These are phyloP conservation scores for Popillia japonica DNA, from an alignment of 1,140 invertebrate species.

Conservation along the genomic window DNA sequence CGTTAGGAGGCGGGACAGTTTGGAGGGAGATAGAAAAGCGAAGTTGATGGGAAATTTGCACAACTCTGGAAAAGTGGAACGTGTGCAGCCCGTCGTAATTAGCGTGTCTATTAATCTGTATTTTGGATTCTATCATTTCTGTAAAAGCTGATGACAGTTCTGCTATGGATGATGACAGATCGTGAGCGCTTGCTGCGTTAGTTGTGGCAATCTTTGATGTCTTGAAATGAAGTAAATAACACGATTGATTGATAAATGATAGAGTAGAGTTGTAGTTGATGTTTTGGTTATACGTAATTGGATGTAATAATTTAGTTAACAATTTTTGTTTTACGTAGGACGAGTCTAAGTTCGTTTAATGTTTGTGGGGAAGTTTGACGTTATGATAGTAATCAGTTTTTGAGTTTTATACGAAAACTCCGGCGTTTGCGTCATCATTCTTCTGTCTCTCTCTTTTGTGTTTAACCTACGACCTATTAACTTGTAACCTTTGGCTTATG, in stretches of 20 bases:
- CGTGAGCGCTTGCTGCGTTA: not conserved
- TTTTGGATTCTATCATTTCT: not conserved
- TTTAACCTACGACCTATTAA: too few species aligned
- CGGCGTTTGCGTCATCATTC: too few species aligned
- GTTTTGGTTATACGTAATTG: too few species aligned
- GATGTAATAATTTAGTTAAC: too few species aligned
- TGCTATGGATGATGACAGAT: not conserved
- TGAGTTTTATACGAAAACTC: too few species aligned
- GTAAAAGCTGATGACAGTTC: not conserved
- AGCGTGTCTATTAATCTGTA: not conserved
- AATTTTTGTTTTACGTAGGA: too few species aligned
- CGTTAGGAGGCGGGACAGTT: not conserved
- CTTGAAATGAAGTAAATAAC: not conserved
- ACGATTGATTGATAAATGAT: not conserved
- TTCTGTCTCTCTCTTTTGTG: too few species aligned
- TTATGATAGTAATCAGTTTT: too few species aligned
- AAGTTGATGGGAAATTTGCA: conserved; percentile 1
- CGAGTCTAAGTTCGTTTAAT: too few species aligned
- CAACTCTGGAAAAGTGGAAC: not conserved
- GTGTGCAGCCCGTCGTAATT: not conserved
- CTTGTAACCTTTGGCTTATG: too few species aligned
- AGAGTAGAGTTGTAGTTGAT: too few species aligned
- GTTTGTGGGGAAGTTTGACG: too few species aligned
- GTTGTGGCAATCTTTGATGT: not conserved
- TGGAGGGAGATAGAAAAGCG: not conserved